A percentile compares a stretch with the other conserved stretches of the same genome.
Evolutionary conservation across 2,797 vertebrate species (phyloP).

Genomic region (Chaetodon trifasciatus): DNA sequence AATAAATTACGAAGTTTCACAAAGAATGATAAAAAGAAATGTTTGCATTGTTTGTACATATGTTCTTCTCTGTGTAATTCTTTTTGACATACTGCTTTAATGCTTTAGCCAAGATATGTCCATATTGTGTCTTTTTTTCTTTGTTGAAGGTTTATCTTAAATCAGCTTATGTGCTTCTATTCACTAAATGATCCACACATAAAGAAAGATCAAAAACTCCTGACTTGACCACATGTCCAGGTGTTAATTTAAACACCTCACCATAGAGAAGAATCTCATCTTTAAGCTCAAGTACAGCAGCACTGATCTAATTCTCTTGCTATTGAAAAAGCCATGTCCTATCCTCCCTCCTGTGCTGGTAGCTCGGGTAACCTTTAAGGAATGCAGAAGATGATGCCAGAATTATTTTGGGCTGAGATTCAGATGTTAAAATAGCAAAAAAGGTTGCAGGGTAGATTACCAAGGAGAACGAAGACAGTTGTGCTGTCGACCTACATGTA

Average conservation of each 20-base stretch:
- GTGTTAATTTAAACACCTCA: constrained; percentile 39
- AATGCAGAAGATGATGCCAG: constrained; percentile 81
- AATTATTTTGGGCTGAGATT: constrained; percentile 82
- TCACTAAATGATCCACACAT: not conserved
- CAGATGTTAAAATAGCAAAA: constrained; percentile 85
- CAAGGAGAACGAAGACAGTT: constrained; percentile 69
- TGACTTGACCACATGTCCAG: constrained; percentile 3
- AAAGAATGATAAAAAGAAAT: constrained; percentile 16
- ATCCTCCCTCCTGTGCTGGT: constrained; percentile 60
- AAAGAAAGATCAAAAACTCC: constrained; percentile 10
- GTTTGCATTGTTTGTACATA: constrained; percentile 16
- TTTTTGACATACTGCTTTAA: not conserved
- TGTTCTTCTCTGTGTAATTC: not conserved
- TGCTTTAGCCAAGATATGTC: not conserved
- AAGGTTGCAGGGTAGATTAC: constrained; percentile 80
- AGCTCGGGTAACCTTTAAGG: constrained; percentile 79
- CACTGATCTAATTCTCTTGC: constrained; percentile 59
- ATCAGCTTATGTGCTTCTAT: constrained; percentile 1
- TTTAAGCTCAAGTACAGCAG: constrained; percentile 37
- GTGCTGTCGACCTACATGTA: constrained; percentile 75
- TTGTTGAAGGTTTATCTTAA: not conserved
- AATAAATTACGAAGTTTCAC: constrained; percentile 1
- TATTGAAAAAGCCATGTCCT: constrained; percentile 57
- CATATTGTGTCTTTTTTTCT: not conserved
- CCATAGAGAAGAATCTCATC: not conserved